Base-by-base conservation (phyloP, 2,888 invertebrate genomes). In the Erynnis tages region DNA sequence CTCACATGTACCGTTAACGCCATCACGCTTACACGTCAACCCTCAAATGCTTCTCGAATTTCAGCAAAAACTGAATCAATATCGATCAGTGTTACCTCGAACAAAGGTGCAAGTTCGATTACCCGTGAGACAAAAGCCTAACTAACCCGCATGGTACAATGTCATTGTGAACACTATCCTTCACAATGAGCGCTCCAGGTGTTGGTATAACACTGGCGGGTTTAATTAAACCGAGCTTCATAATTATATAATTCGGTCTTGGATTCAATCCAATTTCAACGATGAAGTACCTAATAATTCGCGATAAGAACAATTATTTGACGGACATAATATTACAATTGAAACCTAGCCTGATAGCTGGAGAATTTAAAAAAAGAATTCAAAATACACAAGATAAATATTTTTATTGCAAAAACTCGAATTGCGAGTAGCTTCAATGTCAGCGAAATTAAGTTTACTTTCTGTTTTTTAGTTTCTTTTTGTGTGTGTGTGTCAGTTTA, bases 81-180 rank as follows among this genome's bases (percentile, higher is more conserved):
- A 37, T 44, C 35, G 50, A 43, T 50, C 29, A 25, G 10, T n/a
- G 41, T 41, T 17, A 50, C 49, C 40, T 49, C 49, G 25, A 44
- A 50, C 50, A 43, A 50, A 50, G 43, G 43, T 50, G 50, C 35
- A 27, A 43, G 43, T 50, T 44, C 35, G 43, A 50, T 50, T 50
- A 44, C 50, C 41, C 50, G 19, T 37, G 43, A 50, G 43, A 50
- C 50, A 50, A 50, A 29, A 16, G 8, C 25, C 17, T 37, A 25
- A 38, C 52, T 37, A 32, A 38, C 52, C 52, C 52, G 52, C 45
- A 45, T 40, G 40, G 11, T 37, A 52, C 52, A 52, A 37, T 44
- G 50, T 50, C 44, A 37, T 27, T 37, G 52, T 45, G 34, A 52
- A 52, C 52, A 45, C 38, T 17, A 52, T 44, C 52, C 43, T 35